These are phyloP conservation scores for Diachrysia chrysitis DNA, from an alignment of 2,888 invertebrate species.

Conservation along the genomic window DNA sequence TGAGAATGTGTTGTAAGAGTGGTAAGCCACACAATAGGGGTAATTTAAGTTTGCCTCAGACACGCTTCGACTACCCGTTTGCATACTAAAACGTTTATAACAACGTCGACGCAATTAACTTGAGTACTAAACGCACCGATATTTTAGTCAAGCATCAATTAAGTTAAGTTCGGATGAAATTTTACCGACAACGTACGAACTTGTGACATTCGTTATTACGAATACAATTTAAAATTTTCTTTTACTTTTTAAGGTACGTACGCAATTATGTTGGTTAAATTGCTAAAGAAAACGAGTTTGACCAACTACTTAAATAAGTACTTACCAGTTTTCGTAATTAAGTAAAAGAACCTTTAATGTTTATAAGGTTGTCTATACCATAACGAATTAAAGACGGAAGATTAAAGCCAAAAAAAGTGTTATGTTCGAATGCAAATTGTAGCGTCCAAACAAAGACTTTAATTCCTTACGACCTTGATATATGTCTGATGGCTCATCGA, in stretches of 20 bases:
- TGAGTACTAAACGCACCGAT: slow-evolving; percentile 40
- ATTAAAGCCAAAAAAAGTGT: slow-evolving; percentile 38
- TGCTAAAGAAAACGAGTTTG: slow-evolving; percentile 43
- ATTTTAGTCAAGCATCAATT: slow-evolving; percentile 39
- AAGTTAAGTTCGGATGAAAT: slow-evolving; percentile 30
- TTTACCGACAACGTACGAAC: slow-evolving; percentile 26
- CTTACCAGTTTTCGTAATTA: slow-evolving; percentile 45
- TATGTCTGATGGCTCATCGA: slow-evolving; percentile 50
- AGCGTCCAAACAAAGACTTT: slow-evolving; percentile 54
- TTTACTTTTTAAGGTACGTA: slow-evolving; percentile 34
- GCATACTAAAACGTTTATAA: slow-evolving; percentile 62
- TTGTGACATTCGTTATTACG: slow-evolving; percentile 40
- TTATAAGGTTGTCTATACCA: slow-evolving; percentile 13
- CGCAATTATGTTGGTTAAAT: slow-evolving; percentile 46
- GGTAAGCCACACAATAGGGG: slow-evolving; percentile 80
- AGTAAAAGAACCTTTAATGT: slow-evolving; percentile 19
- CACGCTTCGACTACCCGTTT: slow-evolving; percentile 77
- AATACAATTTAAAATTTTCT: slow-evolving; percentile 40
- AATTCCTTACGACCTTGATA: slow-evolving; percentile 48
- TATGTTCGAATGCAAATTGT: slow-evolving; percentile 47
- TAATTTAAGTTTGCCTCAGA: slow-evolving; percentile 78
- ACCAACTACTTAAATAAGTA: slow-evolving; percentile 31
- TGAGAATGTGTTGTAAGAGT: slow-evolving; percentile 84
- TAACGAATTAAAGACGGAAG: slow-evolving; percentile 26
- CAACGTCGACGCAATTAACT: slow-evolving; percentile 51